Percentiles rank a stretch among this genome's conserved stretches.
These are phyloP conservation scores for Drosophila differens DNA, from an alignment of 2,888 invertebrate species.

Conservation along the genomic window DNA sequence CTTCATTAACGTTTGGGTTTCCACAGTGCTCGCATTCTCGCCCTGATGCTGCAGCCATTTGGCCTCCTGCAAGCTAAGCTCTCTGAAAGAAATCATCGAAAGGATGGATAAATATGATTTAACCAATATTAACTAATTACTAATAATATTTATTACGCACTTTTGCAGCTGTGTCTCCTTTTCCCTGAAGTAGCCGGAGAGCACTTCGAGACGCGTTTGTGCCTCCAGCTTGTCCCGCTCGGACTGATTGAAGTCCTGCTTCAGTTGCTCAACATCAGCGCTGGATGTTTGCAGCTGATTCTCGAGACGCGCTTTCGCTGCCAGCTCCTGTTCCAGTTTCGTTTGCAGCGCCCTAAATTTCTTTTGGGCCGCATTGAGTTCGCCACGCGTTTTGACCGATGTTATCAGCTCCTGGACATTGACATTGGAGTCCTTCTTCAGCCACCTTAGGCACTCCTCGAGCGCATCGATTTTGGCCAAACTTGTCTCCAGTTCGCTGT, in stretches of 20 bases:
- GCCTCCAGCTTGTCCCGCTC: constrained; percentile 91
- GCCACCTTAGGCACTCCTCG: constrained; percentile 85
- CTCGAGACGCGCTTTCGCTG: constrained; percentile 85
- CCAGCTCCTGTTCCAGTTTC: constrained; percentile 85
- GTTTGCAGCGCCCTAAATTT: constrained; percentile 86
- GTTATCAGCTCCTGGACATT: constrained; percentile 86
- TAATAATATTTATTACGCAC: constrained; percentile 85
- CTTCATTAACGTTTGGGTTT: constrained; percentile 91
- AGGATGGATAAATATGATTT: neutral
- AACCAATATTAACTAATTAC: neutral
- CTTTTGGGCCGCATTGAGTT: constrained; percentile 86
- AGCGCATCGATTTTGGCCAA: constrained; percentile 85
- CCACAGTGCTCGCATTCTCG: constrained; percentile 92
- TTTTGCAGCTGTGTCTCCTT: constrained; percentile 94
- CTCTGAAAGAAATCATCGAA: constrained; percentile 86
- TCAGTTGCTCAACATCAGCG: constrained; percentile 87
- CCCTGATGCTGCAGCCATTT: constrained; percentile 93
- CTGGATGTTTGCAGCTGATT: constrained; percentile 84
- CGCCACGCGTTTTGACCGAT: constrained; percentile 87
- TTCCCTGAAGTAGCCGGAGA: constrained; percentile 95
- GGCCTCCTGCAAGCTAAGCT: constrained; percentile 91
- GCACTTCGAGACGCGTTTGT: constrained; percentile 92
- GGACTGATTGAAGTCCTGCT: constrained; percentile 88
- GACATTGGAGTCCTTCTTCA: constrained; percentile 85
- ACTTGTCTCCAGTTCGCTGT: constrained; percentile 82